These are phyloP conservation scores for Germaria angustata DNA, from an alignment of 2,888 invertebrate species.

Conservation along the genomic window DNA sequence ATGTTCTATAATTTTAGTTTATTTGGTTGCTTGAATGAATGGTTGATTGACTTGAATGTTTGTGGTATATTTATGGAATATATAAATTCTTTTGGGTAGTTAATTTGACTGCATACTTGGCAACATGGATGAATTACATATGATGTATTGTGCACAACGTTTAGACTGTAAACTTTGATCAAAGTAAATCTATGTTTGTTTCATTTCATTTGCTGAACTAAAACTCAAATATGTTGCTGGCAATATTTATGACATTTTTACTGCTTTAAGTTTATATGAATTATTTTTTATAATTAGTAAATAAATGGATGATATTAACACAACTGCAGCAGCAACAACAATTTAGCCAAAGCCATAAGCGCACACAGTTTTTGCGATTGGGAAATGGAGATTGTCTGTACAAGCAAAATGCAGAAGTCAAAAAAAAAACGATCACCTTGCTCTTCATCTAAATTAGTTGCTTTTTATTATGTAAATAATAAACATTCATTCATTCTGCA, in stretches of 20 bases:
- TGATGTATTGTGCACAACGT: constrained; percentile 3
- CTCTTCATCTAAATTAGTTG: constrained; percentile 64
- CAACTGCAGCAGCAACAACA: not conserved
- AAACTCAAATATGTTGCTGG: not conserved
- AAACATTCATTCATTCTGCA: not conserved
- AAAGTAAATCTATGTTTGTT: not conserved
- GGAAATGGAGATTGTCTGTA: constrained; percentile 58
- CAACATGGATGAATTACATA: constrained; percentile 27
- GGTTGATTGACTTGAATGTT: not conserved
- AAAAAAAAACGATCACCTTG: constrained; percentile 53
- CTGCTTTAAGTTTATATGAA: constrained; percentile 3
- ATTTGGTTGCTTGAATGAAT: not conserved
- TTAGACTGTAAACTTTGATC: constrained; percentile 11
- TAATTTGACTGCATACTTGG: not conserved
- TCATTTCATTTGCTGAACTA: constrained; percentile 12
- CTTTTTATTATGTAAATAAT: constrained; percentile 47
- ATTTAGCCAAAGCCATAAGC: not conserved
- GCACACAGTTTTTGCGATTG: constrained; percentile 25
- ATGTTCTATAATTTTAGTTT: constrained; percentile 52
- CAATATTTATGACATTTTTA: constrained; percentile 54
- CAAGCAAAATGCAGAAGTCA: not conserved
- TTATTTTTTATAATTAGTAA: constrained; percentile 60
- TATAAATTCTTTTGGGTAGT: not conserved
- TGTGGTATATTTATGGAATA: constrained; percentile 24
- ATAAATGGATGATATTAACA: constrained; percentile 19